Conservation (phyloP, 2,888 invertebrate species). For the Drosophila macrospina region DNA sequence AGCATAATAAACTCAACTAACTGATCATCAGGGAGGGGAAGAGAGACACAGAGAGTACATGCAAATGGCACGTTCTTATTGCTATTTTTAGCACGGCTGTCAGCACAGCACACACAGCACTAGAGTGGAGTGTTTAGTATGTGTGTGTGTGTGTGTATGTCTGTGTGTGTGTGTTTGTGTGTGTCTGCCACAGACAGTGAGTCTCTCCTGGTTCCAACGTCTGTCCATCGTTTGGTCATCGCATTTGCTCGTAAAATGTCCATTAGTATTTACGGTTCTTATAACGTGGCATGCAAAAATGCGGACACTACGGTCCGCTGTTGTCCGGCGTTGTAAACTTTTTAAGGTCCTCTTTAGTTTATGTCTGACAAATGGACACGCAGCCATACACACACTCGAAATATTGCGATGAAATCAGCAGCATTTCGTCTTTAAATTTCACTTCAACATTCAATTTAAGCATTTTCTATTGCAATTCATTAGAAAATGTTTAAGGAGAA, state of each 20-base stretch:
- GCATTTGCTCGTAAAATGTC: constrained; percentile 81
- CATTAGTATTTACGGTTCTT: constrained; percentile 81
- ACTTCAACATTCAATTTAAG: background rate
- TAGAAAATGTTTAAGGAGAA: background rate
- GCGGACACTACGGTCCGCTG: constrained; percentile 33
- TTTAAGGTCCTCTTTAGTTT: constrained; percentile 51
- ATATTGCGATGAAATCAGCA: constrained; percentile 11
- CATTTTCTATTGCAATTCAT: background rate
- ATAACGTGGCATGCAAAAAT: constrained; percentile 77
- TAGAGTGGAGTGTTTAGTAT: background rate
- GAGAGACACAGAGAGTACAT: constrained; percentile 25
- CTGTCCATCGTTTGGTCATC: constrained; percentile 37
- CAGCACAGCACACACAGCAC: background rate
- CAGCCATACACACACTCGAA: constrained; percentile 5
- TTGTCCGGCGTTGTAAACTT: constrained; percentile 57
- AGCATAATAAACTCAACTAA: constrained; percentile 18
- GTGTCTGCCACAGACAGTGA: constrained; percentile 29
- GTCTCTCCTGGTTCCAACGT: constrained; percentile 30
- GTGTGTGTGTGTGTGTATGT: no score
- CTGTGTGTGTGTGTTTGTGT: constrained; percentile 41
- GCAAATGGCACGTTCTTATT: constrained; percentile 80
- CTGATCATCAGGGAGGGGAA: constrained; percentile 4
- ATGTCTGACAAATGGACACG: constrained; percentile 31
- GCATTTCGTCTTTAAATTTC: background rate
- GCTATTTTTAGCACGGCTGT: constrained; percentile 12